These are phyloP conservation scores for Allochrocebus solatus DNA, from an alignment of 2,797 vertebrate genomes.

Conservation along the genomic window DNA sequence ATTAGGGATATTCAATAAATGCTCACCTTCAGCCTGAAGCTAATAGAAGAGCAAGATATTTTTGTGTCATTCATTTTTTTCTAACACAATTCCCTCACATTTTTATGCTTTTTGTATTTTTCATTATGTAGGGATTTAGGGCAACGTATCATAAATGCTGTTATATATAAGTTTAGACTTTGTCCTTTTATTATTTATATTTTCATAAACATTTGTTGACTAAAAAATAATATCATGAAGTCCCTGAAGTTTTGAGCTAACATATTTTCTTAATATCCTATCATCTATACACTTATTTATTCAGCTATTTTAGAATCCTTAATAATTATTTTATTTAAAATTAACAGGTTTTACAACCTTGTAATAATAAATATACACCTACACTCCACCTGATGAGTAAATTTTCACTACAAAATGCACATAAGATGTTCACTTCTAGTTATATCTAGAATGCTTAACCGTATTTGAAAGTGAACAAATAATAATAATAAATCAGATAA, in stretches of 20 bases:
- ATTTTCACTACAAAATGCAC: slow-evolving; percentile 24
- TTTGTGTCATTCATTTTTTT: slow-evolving; percentile 8
- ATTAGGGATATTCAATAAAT: slow-evolving; percentile 10
- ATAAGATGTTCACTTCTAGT: slow-evolving; percentile 33
- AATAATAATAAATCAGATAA: background rate
- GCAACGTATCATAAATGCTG: background rate
- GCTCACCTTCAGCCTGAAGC: background rate
- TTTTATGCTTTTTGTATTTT: background rate
- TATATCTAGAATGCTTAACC: background rate
- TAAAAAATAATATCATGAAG: background rate
- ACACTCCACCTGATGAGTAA: background rate
- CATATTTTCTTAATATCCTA: background rate
- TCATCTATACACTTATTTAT: slow-evolving; percentile 30
- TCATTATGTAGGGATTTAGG: background rate
- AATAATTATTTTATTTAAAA: slow-evolving; percentile 35
- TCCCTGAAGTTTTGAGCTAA: background rate
- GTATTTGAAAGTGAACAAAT: slow-evolving; percentile 51
- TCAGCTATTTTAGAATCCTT: background rate
- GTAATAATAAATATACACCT: background rate
- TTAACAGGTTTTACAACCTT: slow-evolving; percentile 35
- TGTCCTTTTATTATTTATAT: background rate
- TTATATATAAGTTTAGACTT: slow-evolving; percentile 26
- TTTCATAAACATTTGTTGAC: background rate
- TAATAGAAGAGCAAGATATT: background rate
- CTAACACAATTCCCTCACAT: background rate